Evolutionary conservation across 2,888 invertebrate genomes (phyloP), one percentile per base, ranked within the genome.

Genomic region (Rotaria sp.): DNA sequence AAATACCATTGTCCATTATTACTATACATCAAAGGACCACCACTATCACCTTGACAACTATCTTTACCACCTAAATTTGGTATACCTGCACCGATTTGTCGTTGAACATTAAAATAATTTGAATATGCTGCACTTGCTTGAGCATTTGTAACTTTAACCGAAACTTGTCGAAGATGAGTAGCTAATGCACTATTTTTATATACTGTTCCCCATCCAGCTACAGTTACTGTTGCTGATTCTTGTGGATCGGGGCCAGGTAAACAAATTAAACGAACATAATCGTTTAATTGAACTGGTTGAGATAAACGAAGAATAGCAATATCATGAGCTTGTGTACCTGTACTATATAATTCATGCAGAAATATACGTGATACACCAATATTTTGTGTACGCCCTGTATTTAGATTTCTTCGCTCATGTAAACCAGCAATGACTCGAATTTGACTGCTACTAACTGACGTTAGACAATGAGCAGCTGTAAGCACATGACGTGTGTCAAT

Each of bases 1-100:
- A 84, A 18, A 84, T 84, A 52, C 84, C 84, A 84, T 84, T 84
- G 35, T 7, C 84, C 55, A 35, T 50, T 52, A 1, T 4, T 45
- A 35, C 35, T 52, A 24, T 84, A 84, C 55, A 50, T 50, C 24
- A 84, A 84, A 24, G 84, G 84, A 30, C 84, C 84, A 26, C 84
- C 84, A 52, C 50, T 50, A 84, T 84, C 84, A 84, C 84, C 84
- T 84, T 84, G 84, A 84, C 84, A 84, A 52, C 41, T 45, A 52
- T 84, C 84, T 84, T 84, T 84, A 24, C 35, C 45, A 52, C 52
- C 35, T 8, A 21, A 5, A 24, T 84, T 15, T 45, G 45, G 35
- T 13, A 52, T 52, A 13, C 84, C 52, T 15, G 84, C 84, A 84
- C 84, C 38, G 11, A 84, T 52, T 30, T 84, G 84, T 38, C 38